Conservation (phyloP, 1,140 invertebrate genomes). For the Calosoma granatense region DNA sequence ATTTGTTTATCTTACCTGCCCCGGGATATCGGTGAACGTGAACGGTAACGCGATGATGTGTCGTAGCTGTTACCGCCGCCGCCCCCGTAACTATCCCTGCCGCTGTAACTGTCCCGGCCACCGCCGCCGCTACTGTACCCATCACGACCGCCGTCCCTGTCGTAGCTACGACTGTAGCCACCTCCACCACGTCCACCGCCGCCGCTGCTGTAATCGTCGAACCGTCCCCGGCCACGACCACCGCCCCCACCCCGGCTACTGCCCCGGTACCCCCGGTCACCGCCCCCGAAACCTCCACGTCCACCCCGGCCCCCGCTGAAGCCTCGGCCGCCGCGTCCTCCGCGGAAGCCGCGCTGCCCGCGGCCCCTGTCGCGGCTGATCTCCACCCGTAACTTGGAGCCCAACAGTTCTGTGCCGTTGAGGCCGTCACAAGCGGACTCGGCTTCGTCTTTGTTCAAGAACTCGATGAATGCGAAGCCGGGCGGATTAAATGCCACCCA, state of each 20-base stretch:
- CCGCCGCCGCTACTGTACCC: constrained; percentile 13
- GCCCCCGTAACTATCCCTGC: constrained; percentile 34
- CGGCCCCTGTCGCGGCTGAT: constrained; percentile 63
- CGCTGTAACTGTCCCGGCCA: constrained; percentile 29
- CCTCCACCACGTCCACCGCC: constrained; percentile 36
- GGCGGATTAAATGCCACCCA: constrained; percentile 93
- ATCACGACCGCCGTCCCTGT: constrained; percentile 20
- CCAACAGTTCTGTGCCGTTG: constrained; percentile 76
- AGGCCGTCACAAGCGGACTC: constrained; percentile 85
- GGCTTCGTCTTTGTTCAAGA: constrained; percentile 89
- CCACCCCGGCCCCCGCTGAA: constrained; percentile 42
- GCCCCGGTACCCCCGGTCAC: constrained; percentile 31
- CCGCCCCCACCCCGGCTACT: constrained; percentile 35
- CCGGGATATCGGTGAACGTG: constrained; percentile 42
- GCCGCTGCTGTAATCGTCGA: constrained; percentile 34
- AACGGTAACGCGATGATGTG: constrained; percentile 39
- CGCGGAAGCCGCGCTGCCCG: constrained; percentile 39
- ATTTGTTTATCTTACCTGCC: constrained; percentile 44
- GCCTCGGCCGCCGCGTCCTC: constrained; percentile 42
- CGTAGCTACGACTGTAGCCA: constrained; percentile 14
- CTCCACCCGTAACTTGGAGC: constrained; percentile 72
- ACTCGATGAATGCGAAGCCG: constrained; percentile 98
- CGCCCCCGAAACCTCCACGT: constrained; percentile 31
- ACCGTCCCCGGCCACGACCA: constrained; percentile 31
- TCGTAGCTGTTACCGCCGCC: constrained; percentile 28